Evolutionary conservation across 2,797 vertebrate species (phyloP).

Genomic region (Megaceryle alcyon): DNA sequence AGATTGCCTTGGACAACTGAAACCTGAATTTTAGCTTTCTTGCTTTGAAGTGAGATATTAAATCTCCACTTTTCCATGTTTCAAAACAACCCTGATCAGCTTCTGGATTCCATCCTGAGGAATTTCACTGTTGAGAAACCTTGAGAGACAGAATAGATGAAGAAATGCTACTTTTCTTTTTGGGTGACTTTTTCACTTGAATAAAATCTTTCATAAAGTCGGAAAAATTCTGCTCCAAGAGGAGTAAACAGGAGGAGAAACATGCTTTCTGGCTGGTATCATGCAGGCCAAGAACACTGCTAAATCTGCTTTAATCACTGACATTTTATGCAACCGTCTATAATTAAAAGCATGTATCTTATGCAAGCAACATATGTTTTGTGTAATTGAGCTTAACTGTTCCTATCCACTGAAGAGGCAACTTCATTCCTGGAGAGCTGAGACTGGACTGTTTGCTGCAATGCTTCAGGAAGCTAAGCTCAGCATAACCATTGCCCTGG

Average conservation of each 20-base stretch:
- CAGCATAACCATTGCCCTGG: background rate
- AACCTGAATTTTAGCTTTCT: background rate
- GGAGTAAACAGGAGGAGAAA: conserved; percentile 53
- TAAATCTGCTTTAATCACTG: conserved; percentile 54
- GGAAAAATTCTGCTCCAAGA: conserved; percentile 11
- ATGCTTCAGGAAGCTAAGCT: background rate
- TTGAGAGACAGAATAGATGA: background rate
- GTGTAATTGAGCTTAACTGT: conserved; percentile 41
- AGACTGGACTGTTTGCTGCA: background rate
- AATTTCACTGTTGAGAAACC: background rate
- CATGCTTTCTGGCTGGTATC: conserved; percentile 31
- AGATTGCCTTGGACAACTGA: background rate
- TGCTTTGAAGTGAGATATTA: background rate
- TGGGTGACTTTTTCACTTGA: background rate
- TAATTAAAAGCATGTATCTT: conserved; percentile 59
- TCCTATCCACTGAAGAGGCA: background rate
- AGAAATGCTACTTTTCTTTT: background rate
- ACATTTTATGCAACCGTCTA: conserved; percentile 54
- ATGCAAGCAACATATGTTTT: conserved; percentile 56
- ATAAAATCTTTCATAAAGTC: conserved; percentile 1
- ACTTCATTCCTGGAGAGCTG: background rate
- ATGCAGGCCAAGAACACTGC: conserved; percentile 21
- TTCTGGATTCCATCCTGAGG: background rate
- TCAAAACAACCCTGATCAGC: background rate
- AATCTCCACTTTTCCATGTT: background rate